These are phyloP conservation scores for Pygmarrhopalites habei DNA, from an alignment of 1,140 invertebrate species.

Conservation along the genomic window DNA sequence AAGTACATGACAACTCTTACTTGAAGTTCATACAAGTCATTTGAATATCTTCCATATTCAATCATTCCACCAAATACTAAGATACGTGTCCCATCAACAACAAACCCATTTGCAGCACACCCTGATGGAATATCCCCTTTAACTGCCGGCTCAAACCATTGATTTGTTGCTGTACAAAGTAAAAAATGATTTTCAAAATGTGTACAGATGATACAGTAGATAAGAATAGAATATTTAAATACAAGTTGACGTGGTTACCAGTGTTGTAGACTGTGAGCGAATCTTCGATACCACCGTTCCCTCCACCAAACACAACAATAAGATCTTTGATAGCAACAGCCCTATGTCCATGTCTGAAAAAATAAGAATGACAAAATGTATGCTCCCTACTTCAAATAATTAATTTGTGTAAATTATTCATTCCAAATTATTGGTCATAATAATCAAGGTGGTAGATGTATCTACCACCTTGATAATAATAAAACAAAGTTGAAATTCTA, in stretches of 20 bases:
- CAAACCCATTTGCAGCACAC: conserved; percentile 94
- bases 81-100: conserved; percentile 88
- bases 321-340: conserved; percentile 97
- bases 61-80: conserved; percentile 99
- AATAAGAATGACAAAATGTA: too few species aligned
- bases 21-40: conserved; percentile 94
- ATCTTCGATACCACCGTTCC: conserved; percentile 99
- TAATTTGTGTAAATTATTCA: too few species aligned
- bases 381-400: too few species aligned
- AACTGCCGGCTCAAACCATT: conserved; percentile 95
- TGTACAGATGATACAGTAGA: too few species aligned
- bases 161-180: conserved; percentile 72
- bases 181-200: too few species aligned
- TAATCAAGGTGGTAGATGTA: too few species aligned
- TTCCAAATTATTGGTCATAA: too few species aligned
- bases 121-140: conserved; percentile 97
- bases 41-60: conserved; percentile 98
- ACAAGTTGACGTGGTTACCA: conserved; percentile 49
- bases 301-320: conserved; percentile 99
- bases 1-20: too few species aligned
- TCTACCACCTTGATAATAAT: too few species aligned
- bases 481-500: too few species aligned
- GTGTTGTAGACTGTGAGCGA: conserved; percentile 99
- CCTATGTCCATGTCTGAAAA: conserved; percentile 94
- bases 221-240: background rate